A percentile compares a stretch with the other conserved stretches of the same genome.
These are phyloP conservation scores for Triplophysa tibetana DNA, from an alignment of 2,113 vertebrate species.

Conservation along the genomic window DNA sequence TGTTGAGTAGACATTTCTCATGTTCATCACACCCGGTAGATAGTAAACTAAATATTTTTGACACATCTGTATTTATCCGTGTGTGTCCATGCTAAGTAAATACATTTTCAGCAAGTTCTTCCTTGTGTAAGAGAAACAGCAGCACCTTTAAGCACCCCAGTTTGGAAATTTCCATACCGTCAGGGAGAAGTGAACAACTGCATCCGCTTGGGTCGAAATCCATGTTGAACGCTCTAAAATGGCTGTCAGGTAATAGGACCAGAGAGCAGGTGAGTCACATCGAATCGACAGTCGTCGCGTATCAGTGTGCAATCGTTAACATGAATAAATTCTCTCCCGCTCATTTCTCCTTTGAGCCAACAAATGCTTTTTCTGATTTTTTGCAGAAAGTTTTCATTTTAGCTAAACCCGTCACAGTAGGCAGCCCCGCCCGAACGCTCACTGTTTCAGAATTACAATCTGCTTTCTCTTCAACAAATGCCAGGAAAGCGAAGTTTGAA, in stretches of 20 bases:
- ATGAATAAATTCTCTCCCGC: conserved; percentile 54
- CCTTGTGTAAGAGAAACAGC: conserved; percentile 25
- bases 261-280: conserved; percentile 58
- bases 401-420: not conserved
- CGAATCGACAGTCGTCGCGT: conserved; percentile 56
- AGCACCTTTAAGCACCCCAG: conserved; percentile 25
- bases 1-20: too few species aligned
- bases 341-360: conserved; percentile 42
- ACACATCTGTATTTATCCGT: too few species aligned
- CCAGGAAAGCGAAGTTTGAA: conserved; percentile 7
- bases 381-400: conserved; percentile 1
- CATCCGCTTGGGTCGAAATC: conserved; percentile 44
- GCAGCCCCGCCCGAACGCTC: not conserved
- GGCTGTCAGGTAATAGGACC: conserved; percentile 35
- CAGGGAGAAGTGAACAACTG: conserved; percentile 47
- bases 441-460: not conserved
- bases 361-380: not conserved
- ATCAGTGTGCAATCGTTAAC: conserved; percentile 57
- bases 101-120: conserved; percentile 1
- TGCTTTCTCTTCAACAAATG: not conserved
- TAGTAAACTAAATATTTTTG: too few species aligned
- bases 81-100: not conserved
- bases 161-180: conserved; percentile 24
- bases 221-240: conserved; percentile 35
- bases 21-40: too few species aligned